Percentiles rank a stretch among this genome's conserved stretches.
Evolutionary conservation across 2,888 invertebrate genomes (phyloP).

Genomic region (Rhagonycha fulva): DNA sequence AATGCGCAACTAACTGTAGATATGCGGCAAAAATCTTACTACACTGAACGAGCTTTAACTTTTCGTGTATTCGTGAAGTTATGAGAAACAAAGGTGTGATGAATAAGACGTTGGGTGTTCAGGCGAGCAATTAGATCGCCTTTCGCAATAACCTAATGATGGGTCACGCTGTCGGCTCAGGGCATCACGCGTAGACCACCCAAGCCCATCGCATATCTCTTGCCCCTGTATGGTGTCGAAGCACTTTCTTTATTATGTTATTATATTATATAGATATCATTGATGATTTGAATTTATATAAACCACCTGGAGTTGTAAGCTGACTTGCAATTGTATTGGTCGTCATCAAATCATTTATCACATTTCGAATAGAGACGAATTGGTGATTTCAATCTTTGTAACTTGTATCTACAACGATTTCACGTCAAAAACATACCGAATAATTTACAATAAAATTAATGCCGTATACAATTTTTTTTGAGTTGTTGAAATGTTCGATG

Average conservation of each 20-base stretch:
- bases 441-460: slow-evolving; percentile 6
- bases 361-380: slow-evolving; percentile 10
- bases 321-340: slow-evolving; percentile 42
- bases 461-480: neutral
- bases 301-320: slow-evolving; percentile 47
- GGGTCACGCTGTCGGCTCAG: slow-evolving; percentile 53
- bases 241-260: slow-evolving; percentile 49
- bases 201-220: slow-evolving; percentile 45
- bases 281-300: slow-evolving; percentile 45
- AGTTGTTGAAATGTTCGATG: slow-evolving; percentile 1
- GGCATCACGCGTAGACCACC: slow-evolving; percentile 53
- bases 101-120: slow-evolving; percentile 53
- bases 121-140: slow-evolving; percentile 57
- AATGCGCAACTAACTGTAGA: neutral
- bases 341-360: slow-evolving; percentile 31
- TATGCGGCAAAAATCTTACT: neutral
- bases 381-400: slow-evolving; percentile 14
- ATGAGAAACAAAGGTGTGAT: slow-evolving; percentile 47
- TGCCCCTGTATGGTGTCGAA: slow-evolving; percentile 41
- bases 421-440: neutral
- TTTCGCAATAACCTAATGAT: slow-evolving; percentile 58
- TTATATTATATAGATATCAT: slow-evolving; percentile 50
- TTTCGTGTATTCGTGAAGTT: slow-evolving; percentile 18
- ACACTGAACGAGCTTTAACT: neutral
- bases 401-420: slow-evolving; percentile 1